Percentiles rank a stretch among this genome's conserved stretches.
Conservation (phyloP, 1,140 invertebrate species). For the Megalonaias nervosa region DNA sequence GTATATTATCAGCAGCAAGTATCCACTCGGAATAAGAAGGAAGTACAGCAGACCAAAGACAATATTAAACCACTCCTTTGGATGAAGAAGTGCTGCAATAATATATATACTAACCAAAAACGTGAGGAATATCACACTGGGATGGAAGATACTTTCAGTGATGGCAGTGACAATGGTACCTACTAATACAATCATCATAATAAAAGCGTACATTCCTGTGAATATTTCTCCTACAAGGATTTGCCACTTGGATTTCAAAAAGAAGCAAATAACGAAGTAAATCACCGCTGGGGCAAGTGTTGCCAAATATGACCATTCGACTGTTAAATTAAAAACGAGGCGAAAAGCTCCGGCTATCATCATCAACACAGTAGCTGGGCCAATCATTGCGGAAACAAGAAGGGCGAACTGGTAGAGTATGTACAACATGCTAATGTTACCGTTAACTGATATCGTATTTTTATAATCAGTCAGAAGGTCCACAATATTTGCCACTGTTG, state of each 20-base stretch:
- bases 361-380: conserved; percentile 79
- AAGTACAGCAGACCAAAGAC: conserved; percentile 65
- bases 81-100: conserved; percentile 63
- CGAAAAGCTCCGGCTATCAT: conserved; percentile 71
- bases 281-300: conserved; percentile 73
- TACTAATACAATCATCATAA: conserved; percentile 69
- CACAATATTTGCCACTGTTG: conserved; percentile 79
- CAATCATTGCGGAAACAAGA: conserved; percentile 65
- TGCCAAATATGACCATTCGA: conserved; percentile 67
- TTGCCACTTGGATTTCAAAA: conserved; percentile 71
- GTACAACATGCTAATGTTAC: conserved; percentile 96
- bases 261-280: conserved; percentile 73
- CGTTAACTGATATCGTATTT: conserved; percentile 92
- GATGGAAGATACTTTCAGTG: conserved; percentile 47
- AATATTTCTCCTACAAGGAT: conserved; percentile 59
- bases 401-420: conserved; percentile 87
- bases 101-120: conserved; percentile 60
- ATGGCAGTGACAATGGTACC: conserved; percentile 59
- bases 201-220: conserved; percentile 65
- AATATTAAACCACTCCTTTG: conserved; percentile 60
- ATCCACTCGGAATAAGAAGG: conserved; percentile 65
- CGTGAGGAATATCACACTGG: conserved; percentile 60
- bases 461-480: conserved; percentile 73
- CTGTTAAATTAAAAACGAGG: conserved; percentile 75
- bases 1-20: conserved; percentile 67